These are phyloP conservation scores for Acleris holmiana DNA, from an alignment of 2,888 invertebrate genomes.

Conservation along the genomic window DNA sequence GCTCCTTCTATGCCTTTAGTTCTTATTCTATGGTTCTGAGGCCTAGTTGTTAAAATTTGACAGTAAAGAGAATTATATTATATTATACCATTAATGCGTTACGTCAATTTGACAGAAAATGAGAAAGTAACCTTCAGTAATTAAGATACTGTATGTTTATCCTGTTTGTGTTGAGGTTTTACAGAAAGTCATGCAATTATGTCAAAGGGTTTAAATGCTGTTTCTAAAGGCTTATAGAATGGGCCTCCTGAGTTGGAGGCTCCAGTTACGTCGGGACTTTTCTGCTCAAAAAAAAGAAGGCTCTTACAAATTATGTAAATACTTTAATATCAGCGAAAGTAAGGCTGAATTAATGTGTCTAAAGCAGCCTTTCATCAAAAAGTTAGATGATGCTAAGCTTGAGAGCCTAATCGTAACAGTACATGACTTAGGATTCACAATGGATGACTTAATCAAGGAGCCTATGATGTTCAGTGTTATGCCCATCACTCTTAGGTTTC, in stretches of 20 bases:
- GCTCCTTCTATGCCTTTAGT: too few relatives aligned
- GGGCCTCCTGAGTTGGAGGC: constrained; percentile 32
- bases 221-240: constrained; percentile 34
- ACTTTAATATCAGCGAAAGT: constrained; percentile 58
- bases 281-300: constrained; percentile 32
- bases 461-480: constrained; percentile 66
- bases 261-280: constrained; percentile 10
- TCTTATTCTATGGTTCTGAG: too few relatives aligned
- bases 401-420: constrained; percentile 55
- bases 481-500: constrained; percentile 68
- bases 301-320: constrained; percentile 55
- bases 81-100: too few relatives aligned
- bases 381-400: constrained; percentile 56
- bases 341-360: constrained; percentile 62
- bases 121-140: constrained; percentile 8
- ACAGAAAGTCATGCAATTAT: not conserved
- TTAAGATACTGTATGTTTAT: not conserved
- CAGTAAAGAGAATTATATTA: too few relatives aligned
- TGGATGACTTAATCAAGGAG: constrained; percentile 55
- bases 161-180: not conserved
- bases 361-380: constrained; percentile 66
- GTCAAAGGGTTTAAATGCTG: constrained; percentile 35
- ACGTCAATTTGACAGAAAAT: not conserved
- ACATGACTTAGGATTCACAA: constrained; percentile 60
- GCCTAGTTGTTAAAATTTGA: too few relatives aligned